Base-by-base conservation (phyloP, 2,888 invertebrate genomes). In the Clistopyga incitator region DNA sequence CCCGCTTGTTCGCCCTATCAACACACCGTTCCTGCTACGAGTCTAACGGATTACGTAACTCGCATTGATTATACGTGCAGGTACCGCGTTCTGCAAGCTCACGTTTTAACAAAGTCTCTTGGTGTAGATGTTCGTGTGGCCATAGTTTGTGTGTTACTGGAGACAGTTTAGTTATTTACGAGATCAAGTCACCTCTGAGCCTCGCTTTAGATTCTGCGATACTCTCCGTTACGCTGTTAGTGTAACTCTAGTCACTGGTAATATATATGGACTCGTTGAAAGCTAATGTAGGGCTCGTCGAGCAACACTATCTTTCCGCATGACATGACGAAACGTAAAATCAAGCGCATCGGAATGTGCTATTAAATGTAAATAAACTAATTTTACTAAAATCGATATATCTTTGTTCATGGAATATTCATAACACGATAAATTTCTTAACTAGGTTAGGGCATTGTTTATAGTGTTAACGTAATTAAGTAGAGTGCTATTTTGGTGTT, bases 1-100 rank as follows among this genome's bases (percentile, higher is more conserved):
- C 79, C 82, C 79, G 76, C 71, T 11, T 20, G 59, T 25, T 47
- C 61, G 25, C 67, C 29, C 64, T 64, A 20, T 50, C 75, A 50
- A 64, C 59, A 64, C 64, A 20, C 67, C 47, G 52, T 34, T 47
- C 29, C 25, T 50, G 52, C 70, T 54, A 29, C 61, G 61, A 67
- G 23, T 56, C 79, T 79, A 83, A 83, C 82, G 82, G 82, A 72
- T 83, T 76, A 79, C 76, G 79, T 77, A 83, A 83, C 79, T 54
- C 20, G 79, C 79, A 79, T 76, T 79, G 82, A 83, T 83, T 79
- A 76, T 61, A 67, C 23, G 47, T 10, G 2, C 50, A 54, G 50
- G 42, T 38, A 64, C n/a, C 42, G 56, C 56, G 45, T 18, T 54
- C n/a, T 56, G 78, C 54, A 75, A 78, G 78, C 78, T 78, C 70